Percentiles rank a stretch among this genome's conserved stretches.
These are phyloP conservation scores for Sinocyclocheilus anophthalmus DNA, from an alignment of 2,113 vertebrate species.

Conservation along the genomic window DNA sequence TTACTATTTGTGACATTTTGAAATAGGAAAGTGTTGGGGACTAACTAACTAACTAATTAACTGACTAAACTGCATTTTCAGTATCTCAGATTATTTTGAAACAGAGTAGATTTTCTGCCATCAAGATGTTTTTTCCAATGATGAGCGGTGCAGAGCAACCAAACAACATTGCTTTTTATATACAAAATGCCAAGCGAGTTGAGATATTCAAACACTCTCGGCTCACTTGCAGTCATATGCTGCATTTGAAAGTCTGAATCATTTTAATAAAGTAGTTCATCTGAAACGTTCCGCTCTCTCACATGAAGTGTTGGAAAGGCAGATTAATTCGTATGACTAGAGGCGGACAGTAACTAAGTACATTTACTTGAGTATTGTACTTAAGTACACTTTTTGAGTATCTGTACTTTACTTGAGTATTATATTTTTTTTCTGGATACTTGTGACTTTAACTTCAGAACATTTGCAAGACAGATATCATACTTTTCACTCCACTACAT, in stretches of 20 bases:
- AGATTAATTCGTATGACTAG: neutral
- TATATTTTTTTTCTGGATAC: too few relatives aligned
- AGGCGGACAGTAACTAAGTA: too few relatives aligned
- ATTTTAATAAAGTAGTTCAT: neutral
- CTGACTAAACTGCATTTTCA: neutral
- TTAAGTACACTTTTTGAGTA: too few relatives aligned
- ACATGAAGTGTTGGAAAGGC: neutral
- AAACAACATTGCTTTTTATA: neutral
- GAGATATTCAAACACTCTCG: neutral
- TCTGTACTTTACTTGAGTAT: too few relatives aligned
- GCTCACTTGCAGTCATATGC: neutral
- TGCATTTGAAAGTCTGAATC: neutral
- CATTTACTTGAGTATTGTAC: too few relatives aligned
- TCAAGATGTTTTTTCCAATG: neutral
- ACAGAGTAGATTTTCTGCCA: neutral
- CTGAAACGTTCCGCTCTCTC: neutral
- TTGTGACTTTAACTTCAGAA: too few relatives aligned
- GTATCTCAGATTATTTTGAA: neutral
- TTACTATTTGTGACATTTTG: neutral
- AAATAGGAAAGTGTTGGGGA: neutral
- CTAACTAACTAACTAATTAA: neutral
- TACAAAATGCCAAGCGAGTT: neutral
- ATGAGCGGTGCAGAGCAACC: neutral
- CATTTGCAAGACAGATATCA: too few relatives aligned
- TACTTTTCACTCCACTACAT: too few relatives aligned